These are phyloP conservation scores for Spea multiplicata DNA, from an alignment of 2,113 vertebrate genomes.

Conservation along the genomic window DNA sequence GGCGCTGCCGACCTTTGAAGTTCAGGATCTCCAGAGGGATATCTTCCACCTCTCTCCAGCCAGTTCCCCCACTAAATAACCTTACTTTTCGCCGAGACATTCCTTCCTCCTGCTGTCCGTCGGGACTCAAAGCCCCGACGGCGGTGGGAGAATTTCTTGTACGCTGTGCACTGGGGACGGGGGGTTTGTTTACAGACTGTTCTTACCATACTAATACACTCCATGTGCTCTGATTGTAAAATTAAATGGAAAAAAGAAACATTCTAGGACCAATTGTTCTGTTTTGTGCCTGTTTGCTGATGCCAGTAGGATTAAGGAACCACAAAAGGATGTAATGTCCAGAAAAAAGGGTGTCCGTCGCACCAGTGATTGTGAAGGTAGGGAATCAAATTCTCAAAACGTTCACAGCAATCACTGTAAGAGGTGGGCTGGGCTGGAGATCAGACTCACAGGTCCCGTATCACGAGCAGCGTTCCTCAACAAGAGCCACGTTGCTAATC, in stretches of 20 bases:
- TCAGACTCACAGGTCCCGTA: too few relatives aligned
- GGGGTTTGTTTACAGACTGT: slow-evolving; percentile 41
- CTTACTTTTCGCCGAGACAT: slow-evolving; percentile 17
- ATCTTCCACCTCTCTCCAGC: slow-evolving; percentile 16
- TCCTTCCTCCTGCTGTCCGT: slow-evolving; percentile 9
- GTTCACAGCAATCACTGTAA: too few relatives aligned
- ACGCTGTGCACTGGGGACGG: slow-evolving; percentile 31
- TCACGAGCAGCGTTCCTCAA: too few relatives aligned
- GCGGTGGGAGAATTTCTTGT: background rate
- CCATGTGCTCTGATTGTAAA: slow-evolving; percentile 34
- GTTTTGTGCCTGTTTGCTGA: slow-evolving; percentile 1
- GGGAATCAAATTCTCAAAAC: too few relatives aligned
- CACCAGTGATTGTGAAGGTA: too few relatives aligned
- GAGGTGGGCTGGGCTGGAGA: too few relatives aligned
- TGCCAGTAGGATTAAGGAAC: background rate
- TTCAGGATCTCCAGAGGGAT: background rate
- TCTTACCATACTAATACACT: slow-evolving; percentile 2
- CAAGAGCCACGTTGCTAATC: too few relatives aligned
- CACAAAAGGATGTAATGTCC: too few relatives aligned
- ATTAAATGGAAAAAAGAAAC: background rate
- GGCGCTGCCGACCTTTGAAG: background rate
- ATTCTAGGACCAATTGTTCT: background rate
- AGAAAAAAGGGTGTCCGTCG: too few relatives aligned
- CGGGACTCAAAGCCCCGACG: background rate
- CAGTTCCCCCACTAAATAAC: background rate